Conservation (phyloP, 2,113 vertebrate species). For the Bagarius yarrelli region DNA sequence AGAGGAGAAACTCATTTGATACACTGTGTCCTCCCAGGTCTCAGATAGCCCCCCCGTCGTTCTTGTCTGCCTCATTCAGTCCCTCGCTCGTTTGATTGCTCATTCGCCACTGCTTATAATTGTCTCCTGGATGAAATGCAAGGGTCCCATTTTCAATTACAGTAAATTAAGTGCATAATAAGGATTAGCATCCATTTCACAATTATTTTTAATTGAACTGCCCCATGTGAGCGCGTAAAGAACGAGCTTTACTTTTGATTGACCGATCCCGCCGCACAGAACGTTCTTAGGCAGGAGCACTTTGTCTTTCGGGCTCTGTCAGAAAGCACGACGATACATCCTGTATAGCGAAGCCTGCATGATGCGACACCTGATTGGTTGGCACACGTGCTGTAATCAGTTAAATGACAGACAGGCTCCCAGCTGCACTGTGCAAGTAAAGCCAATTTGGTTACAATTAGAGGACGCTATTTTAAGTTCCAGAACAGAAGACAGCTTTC, state of each 20-base stretch:
- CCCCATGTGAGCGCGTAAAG: conserved; percentile 7
- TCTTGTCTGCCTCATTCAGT: conserved; percentile 9
- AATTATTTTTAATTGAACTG: conserved; percentile 51
- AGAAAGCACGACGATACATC: conserved; percentile 43
- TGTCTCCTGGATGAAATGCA: conserved; percentile 47
- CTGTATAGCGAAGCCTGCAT: conserved; percentile 45
- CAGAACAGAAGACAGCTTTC: conserved; percentile 70
- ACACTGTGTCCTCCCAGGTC: not conserved
- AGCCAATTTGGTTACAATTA: conserved; percentile 78
- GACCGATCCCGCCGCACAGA: conserved; percentile 17
- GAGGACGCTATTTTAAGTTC: conserved; percentile 73
- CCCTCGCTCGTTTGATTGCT: conserved; percentile 33
- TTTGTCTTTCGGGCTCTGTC: conserved; percentile 28
- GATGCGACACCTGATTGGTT: conserved; percentile 72
- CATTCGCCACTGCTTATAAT: conserved; percentile 38
- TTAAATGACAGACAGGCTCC: conserved; percentile 73
- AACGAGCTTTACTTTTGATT: conserved; percentile 37
- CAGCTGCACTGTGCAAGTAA: conserved; percentile 73
- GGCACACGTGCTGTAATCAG: conserved; percentile 71
- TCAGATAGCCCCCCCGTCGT: not conserved
- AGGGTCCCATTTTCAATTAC: conserved; percentile 46
- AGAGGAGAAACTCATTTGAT: conserved; percentile 24
- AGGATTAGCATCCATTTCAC: conserved; percentile 55
- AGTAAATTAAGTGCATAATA: conserved; percentile 54
- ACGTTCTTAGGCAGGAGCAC: not conserved